Percentiles rank a stretch among this genome's conserved stretches.
Evolutionary conservation across 2,888 invertebrate genomes (phyloP).

Genomic region (Drosophila paranaensis): DNA sequence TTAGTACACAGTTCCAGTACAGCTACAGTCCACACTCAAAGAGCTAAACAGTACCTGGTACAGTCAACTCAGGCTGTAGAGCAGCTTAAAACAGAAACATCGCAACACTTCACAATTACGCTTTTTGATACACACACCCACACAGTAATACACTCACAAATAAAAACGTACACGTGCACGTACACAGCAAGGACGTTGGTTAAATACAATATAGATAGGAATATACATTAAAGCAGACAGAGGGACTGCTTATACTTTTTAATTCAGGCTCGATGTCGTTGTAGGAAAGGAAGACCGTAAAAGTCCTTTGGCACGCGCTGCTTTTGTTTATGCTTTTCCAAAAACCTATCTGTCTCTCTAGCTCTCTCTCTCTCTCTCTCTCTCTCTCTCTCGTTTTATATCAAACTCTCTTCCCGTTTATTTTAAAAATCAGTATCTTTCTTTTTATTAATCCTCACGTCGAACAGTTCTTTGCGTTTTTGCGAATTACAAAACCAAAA

Average conservation of each 20-base stretch:
- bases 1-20: slow-evolving; percentile 57
- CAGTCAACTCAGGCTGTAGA: slow-evolving; percentile 39
- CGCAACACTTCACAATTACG: slow-evolving; percentile 43
- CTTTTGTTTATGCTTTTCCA: slow-evolving; percentile 61
- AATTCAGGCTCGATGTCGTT: slow-evolving; percentile 20
- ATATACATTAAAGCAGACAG: slow-evolving; percentile 18
- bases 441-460: slow-evolving; percentile 28
- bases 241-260: slow-evolving; percentile 12
- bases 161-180: slow-evolving; percentile 33
- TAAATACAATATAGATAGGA: background rate
- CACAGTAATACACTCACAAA: slow-evolving; percentile 39
- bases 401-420: slow-evolving; percentile 51
- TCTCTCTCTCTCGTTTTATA: slow-evolving; percentile 20
- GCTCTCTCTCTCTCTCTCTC: slow-evolving; percentile 35
- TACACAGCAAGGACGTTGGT: slow-evolving; percentile 24
- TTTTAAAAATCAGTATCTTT: slow-evolving; percentile 31
- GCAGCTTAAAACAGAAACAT: slow-evolving; percentile 24
- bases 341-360: slow-evolving; percentile 34
- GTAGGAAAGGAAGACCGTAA: background rate
- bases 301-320: slow-evolving; percentile 22
- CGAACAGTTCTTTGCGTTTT: slow-evolving; percentile 84
- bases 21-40: slow-evolving; percentile 34
- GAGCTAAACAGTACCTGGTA: slow-evolving; percentile 42
- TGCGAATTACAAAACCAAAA: slow-evolving; percentile 85
- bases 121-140: slow-evolving; percentile 46